Base-by-base conservation (phyloP, 1,140 invertebrate genomes). In the Halesus radiatus region DNA sequence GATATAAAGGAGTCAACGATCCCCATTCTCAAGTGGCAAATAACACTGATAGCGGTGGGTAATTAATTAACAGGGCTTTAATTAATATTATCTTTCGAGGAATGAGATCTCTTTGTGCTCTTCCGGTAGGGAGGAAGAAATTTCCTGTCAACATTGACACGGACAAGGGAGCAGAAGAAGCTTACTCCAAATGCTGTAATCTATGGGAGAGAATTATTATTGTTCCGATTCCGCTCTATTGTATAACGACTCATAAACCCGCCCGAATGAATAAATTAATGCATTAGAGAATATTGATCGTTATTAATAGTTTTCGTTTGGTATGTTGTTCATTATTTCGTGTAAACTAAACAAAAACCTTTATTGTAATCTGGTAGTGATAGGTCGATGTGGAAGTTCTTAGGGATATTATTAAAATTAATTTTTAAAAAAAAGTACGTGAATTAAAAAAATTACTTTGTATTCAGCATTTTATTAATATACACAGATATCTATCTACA, bases 101-200 rank as follows among this genome's bases (percentile, higher is more conserved):
- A n/a, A 70, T 70, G 66, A 70, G 45, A 50, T 52, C 62, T 70
- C 37, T 45, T 70, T 70, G 66, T 70, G 20, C 37, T 70, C 18
- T 37, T 66, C 6, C 10, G 26, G 8, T 37, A 16, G 37, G 62
- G 66, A 70, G 66, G 29, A 70, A 70, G 45, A 18, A 70, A 70
- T 70, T 70, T 70, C 15, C 66, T 23, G 66, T 70, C 66, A 70
- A 70, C 37, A 50, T 70, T 70, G 66, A 70, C 66, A 70, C 66
- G 66, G 66, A 50, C 66, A 70, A 22, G 66, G 37, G 37, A 66
- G 29, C 29, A 8, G n/a, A 29, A 7, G 23, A 16, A 26, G 15
- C 62, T 37, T 37, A 66, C 62, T 3, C 62, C 62, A 13, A 45
- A 45, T 45, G 37, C 37, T 45, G 37, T 66, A 60, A 60, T 60